Percentiles rank a stretch among this genome's conserved stretches.
These are phyloP conservation scores for Lepilemur ruficaudatus DNA, from an alignment of 2,797 vertebrate genomes.

Conservation along the genomic window DNA sequence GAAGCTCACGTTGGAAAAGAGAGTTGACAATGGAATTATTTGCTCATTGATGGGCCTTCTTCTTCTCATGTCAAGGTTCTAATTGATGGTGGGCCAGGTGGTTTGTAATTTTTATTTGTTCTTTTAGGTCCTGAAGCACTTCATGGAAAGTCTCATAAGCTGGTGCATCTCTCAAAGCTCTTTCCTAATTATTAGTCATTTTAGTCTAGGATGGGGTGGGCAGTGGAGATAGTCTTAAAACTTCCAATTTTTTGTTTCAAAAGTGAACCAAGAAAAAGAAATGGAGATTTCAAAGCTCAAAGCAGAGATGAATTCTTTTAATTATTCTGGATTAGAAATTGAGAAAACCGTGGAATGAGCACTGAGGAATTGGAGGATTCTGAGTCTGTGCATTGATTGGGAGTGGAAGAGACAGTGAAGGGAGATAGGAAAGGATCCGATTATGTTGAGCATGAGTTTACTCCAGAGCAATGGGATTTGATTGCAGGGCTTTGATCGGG, in stretches of 20 bases:
- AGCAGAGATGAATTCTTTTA: not conserved
- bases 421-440: not conserved
- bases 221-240: not conserved
- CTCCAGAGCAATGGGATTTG: not conserved
- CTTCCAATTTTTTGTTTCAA: not conserved
- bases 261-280: not conserved
- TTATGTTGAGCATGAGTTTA: not conserved
- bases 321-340: not conserved
- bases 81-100: not conserved
- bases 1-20: not conserved
- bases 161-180: not conserved
- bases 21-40: not conserved
- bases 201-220: not conserved
- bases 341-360: not conserved
- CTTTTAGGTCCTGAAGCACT: not conserved
- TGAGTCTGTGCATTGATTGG: accelerated
- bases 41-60: not conserved
- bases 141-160: not conserved
- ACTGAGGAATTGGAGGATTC: too few relatives aligned
- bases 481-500: not conserved
- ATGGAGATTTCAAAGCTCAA: not conserved
- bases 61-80: not conserved
- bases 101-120: not conserved
- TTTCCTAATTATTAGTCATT: not conserved
- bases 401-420: not conserved